A percentile compares a stretch with the other conserved stretches of the same genome.
phyloP scores from a whole-genome alignment of 35 echinoderm and acorn worm species.

The Heliocidaris tuberculata region DNA sequence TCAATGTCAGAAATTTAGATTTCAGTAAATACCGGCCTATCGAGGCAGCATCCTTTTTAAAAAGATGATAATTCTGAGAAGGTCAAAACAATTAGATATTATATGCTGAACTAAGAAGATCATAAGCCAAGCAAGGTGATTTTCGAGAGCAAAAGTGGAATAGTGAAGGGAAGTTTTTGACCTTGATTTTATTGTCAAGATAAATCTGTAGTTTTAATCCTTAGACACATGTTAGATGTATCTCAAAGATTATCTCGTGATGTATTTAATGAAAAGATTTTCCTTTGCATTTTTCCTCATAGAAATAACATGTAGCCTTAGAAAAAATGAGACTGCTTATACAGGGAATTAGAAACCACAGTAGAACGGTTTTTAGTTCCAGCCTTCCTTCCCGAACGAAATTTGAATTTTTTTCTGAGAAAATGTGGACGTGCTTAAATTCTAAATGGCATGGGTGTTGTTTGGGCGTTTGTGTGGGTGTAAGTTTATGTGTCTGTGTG shows the following conservation, averaged over 20 bases:
- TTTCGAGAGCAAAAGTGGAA: neutral
- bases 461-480: neutral
- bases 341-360: too few relatives aligned
- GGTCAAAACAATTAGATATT: neutral
- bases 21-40: neutral
- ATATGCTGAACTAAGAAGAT: neutral
- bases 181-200: too few relatives aligned
- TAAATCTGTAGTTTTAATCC: too few relatives aligned
- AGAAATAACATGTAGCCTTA: too few relatives aligned
- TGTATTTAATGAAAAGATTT: too few relatives aligned
- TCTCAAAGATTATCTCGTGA: too few relatives aligned
- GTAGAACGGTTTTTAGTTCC: too few relatives aligned
- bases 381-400: neutral
- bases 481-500: neutral
- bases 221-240: too few relatives aligned
- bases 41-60: neutral
- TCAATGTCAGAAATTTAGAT: neutral
- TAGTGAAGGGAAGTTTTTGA: neutral
- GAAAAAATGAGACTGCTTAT: too few relatives aligned
- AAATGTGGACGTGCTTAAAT: neutral
- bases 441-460: neutral
- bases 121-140: neutral
- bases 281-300: too few relatives aligned
- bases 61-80: neutral
- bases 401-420: neutral